Conservation (phyloP, 2,888 invertebrate genomes). For the Notodromas monacha region DNA sequence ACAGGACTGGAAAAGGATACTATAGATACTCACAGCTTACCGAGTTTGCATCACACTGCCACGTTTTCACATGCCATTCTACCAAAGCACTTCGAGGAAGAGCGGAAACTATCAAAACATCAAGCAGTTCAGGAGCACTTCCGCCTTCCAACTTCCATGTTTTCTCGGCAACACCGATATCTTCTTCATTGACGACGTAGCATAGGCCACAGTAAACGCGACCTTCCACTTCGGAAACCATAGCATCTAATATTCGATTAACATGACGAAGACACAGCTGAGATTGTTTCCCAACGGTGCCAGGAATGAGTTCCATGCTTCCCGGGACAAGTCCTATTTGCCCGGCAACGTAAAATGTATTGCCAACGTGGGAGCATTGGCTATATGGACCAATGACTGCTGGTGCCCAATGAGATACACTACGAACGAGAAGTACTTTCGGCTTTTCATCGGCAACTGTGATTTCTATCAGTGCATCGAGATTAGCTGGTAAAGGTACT, state of each 20-base stretch:
- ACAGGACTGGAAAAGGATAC: no score
- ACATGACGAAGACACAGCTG: conserved; percentile 51
- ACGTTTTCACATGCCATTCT: conserved; percentile 80
- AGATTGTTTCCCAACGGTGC: conserved; percentile 39
- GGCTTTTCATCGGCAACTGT: neutral
- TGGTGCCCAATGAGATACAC: conserved; percentile 89
- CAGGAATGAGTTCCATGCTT: conserved; percentile 33
- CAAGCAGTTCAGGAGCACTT: neutral
- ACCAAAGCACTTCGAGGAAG: conserved; percentile 45
- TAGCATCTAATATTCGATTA: no score
- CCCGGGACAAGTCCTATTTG: conserved; percentile 68
- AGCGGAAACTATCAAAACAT: conserved; percentile 32
- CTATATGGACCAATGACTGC: conserved; percentile 89
- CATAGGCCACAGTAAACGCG: conserved; percentile 36
- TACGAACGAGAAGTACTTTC: conserved; percentile 35
- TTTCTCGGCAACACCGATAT: conserved; percentile 35
- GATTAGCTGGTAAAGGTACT: conserved; percentile 29
- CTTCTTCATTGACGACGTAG: conserved; percentile 38
- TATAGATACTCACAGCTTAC: no score
- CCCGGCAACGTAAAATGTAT: conserved; percentile 49
- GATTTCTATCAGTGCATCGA: neutral
- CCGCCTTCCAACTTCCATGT: conserved; percentile 31
- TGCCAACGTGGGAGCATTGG: conserved; percentile 38
- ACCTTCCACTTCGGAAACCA: no score
- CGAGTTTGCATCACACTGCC: no score